Base-by-base conservation (phyloP, 2,888 invertebrate genomes). In the Apoda limacodes region DNA sequence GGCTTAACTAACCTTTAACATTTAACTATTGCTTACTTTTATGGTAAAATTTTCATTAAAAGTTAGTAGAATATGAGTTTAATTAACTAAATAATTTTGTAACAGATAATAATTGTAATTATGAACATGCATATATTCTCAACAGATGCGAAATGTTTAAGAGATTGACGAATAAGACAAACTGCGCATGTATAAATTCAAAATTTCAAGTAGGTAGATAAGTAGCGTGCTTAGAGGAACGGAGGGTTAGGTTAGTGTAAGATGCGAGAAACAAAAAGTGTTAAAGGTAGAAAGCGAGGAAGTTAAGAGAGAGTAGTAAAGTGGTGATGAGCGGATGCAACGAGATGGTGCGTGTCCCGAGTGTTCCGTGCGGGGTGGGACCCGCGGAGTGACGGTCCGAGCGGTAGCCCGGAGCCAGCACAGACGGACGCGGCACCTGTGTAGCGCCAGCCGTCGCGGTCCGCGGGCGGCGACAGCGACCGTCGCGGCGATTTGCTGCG, bases 401-500 rank as follows among this genome's bases (percentile, higher is more conserved):
- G 17, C 17, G 54, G 52, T 39, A 49, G 55, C 45, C 45, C 54
- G 51, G 58, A 37, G 36, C 33, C 45, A 40, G 46, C 32, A 35
- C 37, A 46, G 54, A 62, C 55, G 59, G 60, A 57, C 58, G 44
- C 56, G 69, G 67, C 74, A 72, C 82, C 84, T 69, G 85, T 68
- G 67, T 85, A 86, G 64, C 85, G 85, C 62, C 82, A 80, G 62
- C 84, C 78, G 55, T 85, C 70, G 47, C 66, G 62, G 52, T 69
- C 86, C 56, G 89, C 88, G 32, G 92, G 91, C 31, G 93, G 93
- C 36, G 93, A 93, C 42, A 92, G 83, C 54, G 92, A 92, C 53
- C 93, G 85, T 37, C 89, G 86, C 45, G 93, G 93, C 49, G 92
- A 92, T 78, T 89, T 92, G 66, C 91, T 91, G 52, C 89, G 83